Evolutionary conservation across 2,888 invertebrate species (phyloP).

Genomic region (Hypena proboscidalis): DNA sequence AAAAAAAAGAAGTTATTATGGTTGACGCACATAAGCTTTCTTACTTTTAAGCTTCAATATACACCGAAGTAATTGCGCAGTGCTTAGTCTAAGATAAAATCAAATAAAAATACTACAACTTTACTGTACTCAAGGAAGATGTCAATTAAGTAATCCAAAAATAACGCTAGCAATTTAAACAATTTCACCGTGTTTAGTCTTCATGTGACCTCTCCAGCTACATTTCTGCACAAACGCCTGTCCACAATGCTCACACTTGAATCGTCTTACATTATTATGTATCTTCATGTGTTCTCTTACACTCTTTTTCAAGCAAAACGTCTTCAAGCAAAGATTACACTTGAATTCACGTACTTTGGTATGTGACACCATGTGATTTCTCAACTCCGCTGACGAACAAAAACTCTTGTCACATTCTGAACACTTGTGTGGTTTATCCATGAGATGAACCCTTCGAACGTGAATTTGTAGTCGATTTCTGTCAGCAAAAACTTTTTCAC

Average conservation of each 20-base stretch:
- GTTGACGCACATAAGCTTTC: too few species aligned
- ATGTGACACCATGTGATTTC: constrained; percentile 56
- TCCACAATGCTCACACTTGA: constrained; percentile 73
- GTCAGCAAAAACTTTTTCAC: constrained; percentile 50
- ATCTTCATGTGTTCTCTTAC: constrained; percentile 60
- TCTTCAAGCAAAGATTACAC: constrained; percentile 72
- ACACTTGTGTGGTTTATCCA: constrained; percentile 44
- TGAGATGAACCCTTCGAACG: constrained; percentile 51
- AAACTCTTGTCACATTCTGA: constrained; percentile 42
- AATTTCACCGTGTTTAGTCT: constrained; percentile 40
- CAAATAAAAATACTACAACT: too few species aligned
- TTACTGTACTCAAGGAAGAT: too few species aligned
- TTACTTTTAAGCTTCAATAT: too few species aligned
- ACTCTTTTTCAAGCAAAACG: constrained; percentile 56
- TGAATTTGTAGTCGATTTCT: constrained; percentile 41
- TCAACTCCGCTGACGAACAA: constrained; percentile 23
- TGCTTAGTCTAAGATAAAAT: too few species aligned
- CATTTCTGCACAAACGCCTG: constrained; percentile 77
- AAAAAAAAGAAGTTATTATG: too few species aligned
- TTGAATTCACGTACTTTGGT: constrained; percentile 51
- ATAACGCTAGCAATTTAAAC: not conserved
- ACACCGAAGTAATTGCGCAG: too few species aligned
- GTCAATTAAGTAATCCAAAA: too few species aligned
- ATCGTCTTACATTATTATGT: constrained; percentile 64
- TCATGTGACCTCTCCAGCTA: constrained; percentile 75